A percentile compares a stretch with the other conserved stretches of the same genome.
Evolutionary conservation across 2,113 vertebrate genomes (phyloP).

Genomic region (Microtus richardsoni): DNA sequence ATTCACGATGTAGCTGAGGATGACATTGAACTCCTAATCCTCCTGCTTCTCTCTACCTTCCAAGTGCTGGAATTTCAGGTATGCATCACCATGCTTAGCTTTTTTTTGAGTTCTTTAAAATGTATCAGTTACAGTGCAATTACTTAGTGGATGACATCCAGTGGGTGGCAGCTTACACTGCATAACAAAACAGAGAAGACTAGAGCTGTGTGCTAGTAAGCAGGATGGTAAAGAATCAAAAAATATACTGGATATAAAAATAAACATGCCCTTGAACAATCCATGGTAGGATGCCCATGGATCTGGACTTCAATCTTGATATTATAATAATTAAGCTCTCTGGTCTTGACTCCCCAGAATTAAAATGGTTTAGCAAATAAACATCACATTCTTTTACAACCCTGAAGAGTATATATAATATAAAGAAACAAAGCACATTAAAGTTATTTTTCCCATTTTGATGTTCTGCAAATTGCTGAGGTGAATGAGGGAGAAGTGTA

Average conservation of each 20-base stretch:
- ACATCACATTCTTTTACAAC: slow-evolving; percentile 23
- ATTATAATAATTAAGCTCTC: neutral
- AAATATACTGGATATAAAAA: neutral
- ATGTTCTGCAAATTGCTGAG: slow-evolving; percentile 44
- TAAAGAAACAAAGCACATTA: slow-evolving; percentile 66
- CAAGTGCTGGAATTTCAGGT: neutral
- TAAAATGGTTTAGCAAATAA: slow-evolving; percentile 6
- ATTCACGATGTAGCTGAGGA: neutral
- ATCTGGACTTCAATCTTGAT: neutral
- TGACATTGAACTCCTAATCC: neutral
- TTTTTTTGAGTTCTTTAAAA: neutral
- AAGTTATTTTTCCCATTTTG: slow-evolving; percentile 18
- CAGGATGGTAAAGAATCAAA: neutral
- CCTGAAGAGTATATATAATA: slow-evolving; percentile 14
- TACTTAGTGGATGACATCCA: neutral
- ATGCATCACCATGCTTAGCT: neutral
- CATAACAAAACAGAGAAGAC: neutral
- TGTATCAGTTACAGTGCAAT: neutral
- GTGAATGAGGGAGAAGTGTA: slow-evolving; percentile 60
- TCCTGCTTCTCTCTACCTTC: neutral
- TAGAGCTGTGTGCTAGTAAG: neutral
- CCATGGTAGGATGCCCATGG: neutral
- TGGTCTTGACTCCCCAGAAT: slow-evolving; percentile 51
- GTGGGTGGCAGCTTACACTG: neutral
- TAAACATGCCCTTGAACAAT: neutral